Conservation (phyloP, 2,797 vertebrate genomes). For the Anabacerthia variegaticeps region DNA sequence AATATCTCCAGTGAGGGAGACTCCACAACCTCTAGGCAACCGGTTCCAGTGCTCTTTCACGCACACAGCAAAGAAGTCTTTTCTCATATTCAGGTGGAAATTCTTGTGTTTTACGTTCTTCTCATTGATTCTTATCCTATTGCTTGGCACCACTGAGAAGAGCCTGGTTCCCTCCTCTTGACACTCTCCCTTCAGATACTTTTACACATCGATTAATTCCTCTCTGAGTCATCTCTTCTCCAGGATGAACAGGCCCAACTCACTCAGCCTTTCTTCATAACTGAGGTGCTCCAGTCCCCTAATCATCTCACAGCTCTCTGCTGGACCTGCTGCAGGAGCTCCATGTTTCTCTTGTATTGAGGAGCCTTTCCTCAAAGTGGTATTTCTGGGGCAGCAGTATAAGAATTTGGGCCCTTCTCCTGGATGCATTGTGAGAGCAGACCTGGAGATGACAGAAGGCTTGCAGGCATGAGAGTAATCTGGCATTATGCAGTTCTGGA, state of each 20-base stretch:
- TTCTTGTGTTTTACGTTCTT: neutral
- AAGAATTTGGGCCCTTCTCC: neutral
- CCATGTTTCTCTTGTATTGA: neutral
- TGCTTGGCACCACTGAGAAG: neutral
- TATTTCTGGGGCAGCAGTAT: neutral
- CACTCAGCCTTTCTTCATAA: neutral
- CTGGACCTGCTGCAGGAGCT: neutral
- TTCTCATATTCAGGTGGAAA: neutral
- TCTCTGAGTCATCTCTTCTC: neutral
- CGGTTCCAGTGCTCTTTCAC: rapidly evolving
- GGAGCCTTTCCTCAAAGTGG: neutral
- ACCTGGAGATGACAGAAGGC: neutral
- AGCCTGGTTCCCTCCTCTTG: neutral
- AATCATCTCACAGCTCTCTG: neutral
- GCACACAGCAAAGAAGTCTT: neutral
- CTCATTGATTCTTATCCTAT: neutral
- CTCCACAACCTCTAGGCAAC: neutral
- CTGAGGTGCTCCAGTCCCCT: neutral
- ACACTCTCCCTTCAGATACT: neutral
- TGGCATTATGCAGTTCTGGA: neutral
- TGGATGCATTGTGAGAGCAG: neutral
- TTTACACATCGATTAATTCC: neutral
- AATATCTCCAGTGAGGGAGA: neutral
- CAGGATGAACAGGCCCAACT: neutral
- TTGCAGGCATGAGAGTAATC: neutral